Conservation (phyloP, 2,888 invertebrate species). For the Glaucopsyche alexis region DNA sequence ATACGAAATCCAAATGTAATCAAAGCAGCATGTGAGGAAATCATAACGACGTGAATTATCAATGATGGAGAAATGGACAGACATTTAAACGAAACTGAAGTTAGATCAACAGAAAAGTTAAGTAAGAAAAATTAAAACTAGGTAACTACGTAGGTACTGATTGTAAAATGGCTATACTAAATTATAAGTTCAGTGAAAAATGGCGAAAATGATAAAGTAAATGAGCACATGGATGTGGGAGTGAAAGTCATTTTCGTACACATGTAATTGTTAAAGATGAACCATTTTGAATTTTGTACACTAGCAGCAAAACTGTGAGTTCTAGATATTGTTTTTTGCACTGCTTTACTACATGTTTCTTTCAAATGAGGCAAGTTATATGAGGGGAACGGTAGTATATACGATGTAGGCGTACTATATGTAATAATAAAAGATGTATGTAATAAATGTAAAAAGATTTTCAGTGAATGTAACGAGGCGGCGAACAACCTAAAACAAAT, state of each 20-base stretch:
- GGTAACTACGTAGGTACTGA: not conserved
- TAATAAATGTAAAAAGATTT: conserved; percentile 56
- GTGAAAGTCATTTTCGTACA: conserved; percentile 70
- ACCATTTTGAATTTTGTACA: conserved; percentile 59
- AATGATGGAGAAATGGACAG: conserved; percentile 34
- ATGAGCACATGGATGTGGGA: conserved; percentile 70
- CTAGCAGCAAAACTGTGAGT: conserved; percentile 49
- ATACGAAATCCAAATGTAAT: conserved; percentile 61
- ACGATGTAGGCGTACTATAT: conserved; percentile 34
- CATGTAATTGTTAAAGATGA: conserved; percentile 68
- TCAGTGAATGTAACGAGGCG: conserved; percentile 62
- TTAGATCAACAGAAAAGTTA: conserved; percentile 9
- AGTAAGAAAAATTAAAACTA: not conserved
- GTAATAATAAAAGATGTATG: conserved; percentile 58
- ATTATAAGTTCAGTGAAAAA: conserved; percentile 69
- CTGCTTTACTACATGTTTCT: conserved; percentile 49
- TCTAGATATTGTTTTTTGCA: conserved; percentile 50
- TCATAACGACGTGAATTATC: conserved; percentile 62
- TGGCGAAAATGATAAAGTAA: conserved; percentile 66
- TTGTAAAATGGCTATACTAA: conserved; percentile 40
- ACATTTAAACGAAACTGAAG: conserved; percentile 28
- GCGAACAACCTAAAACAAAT: conserved; percentile 77
- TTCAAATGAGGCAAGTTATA: conserved; percentile 55
- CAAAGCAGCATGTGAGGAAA: conserved; percentile 77
- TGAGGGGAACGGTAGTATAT: conserved; percentile 54